Evolutionary conservation across 2,797 vertebrate genomes (phyloP), one percentile per base, ranked within the genome.

Genomic region (Chanos chanos): DNA sequence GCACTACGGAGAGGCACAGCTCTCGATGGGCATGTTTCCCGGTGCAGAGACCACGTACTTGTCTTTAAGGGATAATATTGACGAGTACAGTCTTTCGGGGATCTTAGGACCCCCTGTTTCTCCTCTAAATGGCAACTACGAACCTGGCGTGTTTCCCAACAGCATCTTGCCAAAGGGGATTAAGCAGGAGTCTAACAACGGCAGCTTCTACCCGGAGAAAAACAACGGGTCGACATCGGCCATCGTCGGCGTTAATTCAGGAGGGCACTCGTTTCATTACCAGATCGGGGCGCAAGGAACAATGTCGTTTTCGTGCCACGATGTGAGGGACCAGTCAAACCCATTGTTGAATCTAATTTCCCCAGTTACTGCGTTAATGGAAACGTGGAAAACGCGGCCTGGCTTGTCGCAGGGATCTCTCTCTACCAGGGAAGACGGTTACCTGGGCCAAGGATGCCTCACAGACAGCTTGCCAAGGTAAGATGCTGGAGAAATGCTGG

Each of bases 261-360:
- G 93, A 69, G 96, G 94, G 91, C 97, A 98, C 82, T 98, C 97
- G 59, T 99, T 98, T 92, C 95, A 99, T 90, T 99, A 99, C 91
- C 91, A 96, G 91, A 97, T 98, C 81, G 96, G 96, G 87, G 93
- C 95, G 65, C 94, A 97, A 87, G 96, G 96, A 87, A 95, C 94
- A 45, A 98, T 99, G 89, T 94, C 95, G 81, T 89, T 99, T 83
- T 93, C 93, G 0, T 91, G 93, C 76, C 93, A 95, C 1, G 87
- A 94, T 74, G 85, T 91, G 80, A 92, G 95, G 85, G 95, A 98
- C 85, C 92, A 93, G 78, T 87, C 94, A 54, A 97, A 96, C 87
- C 93, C 94, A 75, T 92, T 97, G 87, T 88, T 99, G 84, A 95
- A 93, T 90, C 92, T 95, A 65, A 97, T 98, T 89, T 93, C 96